Base-by-base conservation (phyloP, 2,113 vertebrate species). In the Rhabdomys dilectus region DNA sequence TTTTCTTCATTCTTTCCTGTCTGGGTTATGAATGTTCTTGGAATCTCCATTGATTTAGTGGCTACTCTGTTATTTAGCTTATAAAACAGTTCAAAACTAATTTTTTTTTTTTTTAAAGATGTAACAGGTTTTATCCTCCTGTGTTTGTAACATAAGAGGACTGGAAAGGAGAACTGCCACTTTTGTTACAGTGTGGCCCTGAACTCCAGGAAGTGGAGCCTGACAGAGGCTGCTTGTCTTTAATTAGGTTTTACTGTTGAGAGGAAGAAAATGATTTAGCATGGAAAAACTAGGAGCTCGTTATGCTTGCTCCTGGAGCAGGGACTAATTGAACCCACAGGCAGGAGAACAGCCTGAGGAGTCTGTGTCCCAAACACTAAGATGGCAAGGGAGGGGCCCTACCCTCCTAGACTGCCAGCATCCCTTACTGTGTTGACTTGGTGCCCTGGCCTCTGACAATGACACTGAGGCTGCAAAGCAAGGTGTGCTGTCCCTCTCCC, bases 91-190 rank as follows among this genome's bases (percentile, higher is more conserved):
- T 94, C 64, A 86, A 92, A 91, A 95, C 75, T 73, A 91, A 91
- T 29, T 24, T 78, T 88, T 95, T 53, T 72, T 70, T 70, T 82
- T 64, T 53, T 75, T 84, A 62, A 86, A 93, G 93, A 26, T 42
- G 53, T 95, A 64, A 86, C 48, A 88, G 73, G 88, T 84, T 91
- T 73, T 87, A 82, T 91, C 62, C 93, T 97, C 96, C 92, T 97
- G 96, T 95, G 90, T 95, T 96, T 97, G 96, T 93, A 94, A 91
- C 95, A 88, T 94, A 48, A 92, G 24, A 96, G 90, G 89, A 72
- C 89, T 97, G 95, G 89, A 97, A 93, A 39, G 85, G 94, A 93
- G 93, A 93, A 82, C 31, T 93, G 80, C 94, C 77, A 62, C n/a
- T 92, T 80, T 42, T 80, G 39, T 97, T 72, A 66, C 92, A 86